Conservation (phyloP, 2,797 vertebrate species). For the Bradypodion pumilum region DNA sequence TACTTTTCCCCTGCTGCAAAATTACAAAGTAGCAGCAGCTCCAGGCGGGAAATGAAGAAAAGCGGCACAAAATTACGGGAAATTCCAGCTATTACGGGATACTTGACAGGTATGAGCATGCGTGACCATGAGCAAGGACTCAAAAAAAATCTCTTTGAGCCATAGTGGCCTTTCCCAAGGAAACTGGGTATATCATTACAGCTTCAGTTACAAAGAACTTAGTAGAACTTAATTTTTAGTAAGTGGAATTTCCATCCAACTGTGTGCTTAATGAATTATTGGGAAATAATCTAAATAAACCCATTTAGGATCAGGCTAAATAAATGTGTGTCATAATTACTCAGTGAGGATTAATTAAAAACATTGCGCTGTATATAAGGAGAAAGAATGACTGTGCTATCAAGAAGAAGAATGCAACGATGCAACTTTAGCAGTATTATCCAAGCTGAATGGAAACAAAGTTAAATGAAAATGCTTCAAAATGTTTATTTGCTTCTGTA, state of each 20-base stretch:
- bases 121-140: too few relatives aligned
- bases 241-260: not conserved
- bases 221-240: not conserved
- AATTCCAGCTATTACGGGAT: too few relatives aligned
- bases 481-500: conserved; percentile 56
- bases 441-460: not conserved
- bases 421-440: not conserved
- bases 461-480: conserved; percentile 51
- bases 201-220: not conserved
- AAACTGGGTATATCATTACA: not conserved
- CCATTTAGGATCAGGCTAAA: not conserved
- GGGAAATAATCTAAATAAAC: not conserved
- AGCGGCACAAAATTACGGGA: too few relatives aligned
- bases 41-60: too few relatives aligned
- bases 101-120: too few relatives aligned
- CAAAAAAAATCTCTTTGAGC: not conserved
- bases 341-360: not conserved
- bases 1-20: too few relatives aligned
- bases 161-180: not conserved
- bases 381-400: not conserved
- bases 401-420: not conserved
- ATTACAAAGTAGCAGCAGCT: too few relatives aligned
- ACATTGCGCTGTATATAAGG: not conserved
- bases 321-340: not conserved
- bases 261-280: not conserved